These are phyloP conservation scores for Leptogaster cylindrica DNA, from an alignment of 2,888 invertebrate species.

Conservation along the genomic window DNA sequence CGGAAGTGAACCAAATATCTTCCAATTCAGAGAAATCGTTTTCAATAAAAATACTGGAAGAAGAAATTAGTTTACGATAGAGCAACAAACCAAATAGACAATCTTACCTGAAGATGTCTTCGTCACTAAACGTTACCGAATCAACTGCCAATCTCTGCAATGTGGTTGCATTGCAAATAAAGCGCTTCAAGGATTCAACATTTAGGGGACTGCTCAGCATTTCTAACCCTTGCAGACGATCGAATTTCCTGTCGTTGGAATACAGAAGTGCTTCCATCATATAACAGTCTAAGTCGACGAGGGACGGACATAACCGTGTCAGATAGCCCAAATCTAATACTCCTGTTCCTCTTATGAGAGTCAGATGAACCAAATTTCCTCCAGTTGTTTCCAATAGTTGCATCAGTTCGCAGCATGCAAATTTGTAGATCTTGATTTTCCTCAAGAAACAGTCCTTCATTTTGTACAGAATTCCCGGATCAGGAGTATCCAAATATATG, in stretches of 20 bases:
- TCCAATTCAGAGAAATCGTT: conserved; percentile 70
- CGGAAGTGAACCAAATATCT: conserved; percentile 74
- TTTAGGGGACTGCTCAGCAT: conserved; percentile 71
- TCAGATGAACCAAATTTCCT: conserved; percentile 65
- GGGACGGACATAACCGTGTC: conserved; percentile 67
- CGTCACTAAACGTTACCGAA: conserved; percentile 70
- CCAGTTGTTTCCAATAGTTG: conserved; percentile 66
- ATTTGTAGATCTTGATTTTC: conserved; percentile 69
- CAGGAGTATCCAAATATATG: conserved; percentile 70
- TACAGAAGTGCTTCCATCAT: conserved; percentile 69
- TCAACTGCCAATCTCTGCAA: conserved; percentile 71
- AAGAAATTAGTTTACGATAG: not conserved
- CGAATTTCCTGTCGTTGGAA: conserved; percentile 66
- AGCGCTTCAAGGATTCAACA: conserved; percentile 65
- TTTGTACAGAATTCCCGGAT: conserved; percentile 64
- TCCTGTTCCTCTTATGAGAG: conserved; percentile 67
- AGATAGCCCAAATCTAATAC: conserved; percentile 68
- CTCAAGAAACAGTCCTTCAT: conserved; percentile 62
- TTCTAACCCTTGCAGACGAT: conserved; percentile 70
- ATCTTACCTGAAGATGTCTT: conserved; percentile 68
- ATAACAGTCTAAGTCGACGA: conserved; percentile 71
- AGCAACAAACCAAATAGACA: too few relatives aligned
- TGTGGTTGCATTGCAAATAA: conserved; percentile 68
- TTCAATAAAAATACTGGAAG: conserved; percentile 68
- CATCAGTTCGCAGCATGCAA: conserved; percentile 68